Evolutionary conservation across 2,113 vertebrate species (phyloP).

Genomic region (Neolamprologus caudopunctatus): DNA sequence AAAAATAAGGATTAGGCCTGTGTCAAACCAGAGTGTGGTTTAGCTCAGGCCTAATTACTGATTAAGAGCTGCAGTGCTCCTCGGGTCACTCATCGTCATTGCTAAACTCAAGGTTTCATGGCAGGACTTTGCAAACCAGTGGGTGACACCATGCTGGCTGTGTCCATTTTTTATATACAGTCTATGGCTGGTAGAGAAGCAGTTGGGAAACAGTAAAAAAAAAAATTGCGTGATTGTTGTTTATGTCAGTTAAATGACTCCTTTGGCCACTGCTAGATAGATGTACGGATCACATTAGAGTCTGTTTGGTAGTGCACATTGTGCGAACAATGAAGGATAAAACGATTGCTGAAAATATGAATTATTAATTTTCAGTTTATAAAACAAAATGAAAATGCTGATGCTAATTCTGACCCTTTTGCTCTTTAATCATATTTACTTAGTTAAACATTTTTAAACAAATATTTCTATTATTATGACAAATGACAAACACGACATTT

Average conservation of each 20-base stretch:
- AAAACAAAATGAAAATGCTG: background rate
- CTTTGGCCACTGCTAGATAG: background rate
- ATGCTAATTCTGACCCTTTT: background rate
- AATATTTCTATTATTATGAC: background rate
- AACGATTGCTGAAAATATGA: background rate
- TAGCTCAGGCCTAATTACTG: background rate
- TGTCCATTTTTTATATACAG: background rate
- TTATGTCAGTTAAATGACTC: background rate
- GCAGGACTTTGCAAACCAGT: background rate
- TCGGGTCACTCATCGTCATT: background rate
- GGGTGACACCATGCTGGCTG: background rate
- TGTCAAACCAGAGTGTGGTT: background rate
- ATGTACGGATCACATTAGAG: background rate
- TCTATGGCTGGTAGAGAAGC: background rate
- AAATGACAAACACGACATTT: background rate
- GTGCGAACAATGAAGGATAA: fast-evolving
- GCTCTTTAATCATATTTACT: background rate
- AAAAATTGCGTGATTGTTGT: background rate
- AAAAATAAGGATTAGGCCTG: background rate
- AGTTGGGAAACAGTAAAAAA: background rate
- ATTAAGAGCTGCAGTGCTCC: background rate
- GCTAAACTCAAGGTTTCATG: background rate
- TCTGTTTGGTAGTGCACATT: background rate
- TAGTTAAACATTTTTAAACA: background rate
- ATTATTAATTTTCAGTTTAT: background rate